Conservation (phyloP, 2,113 vertebrate species). For the Hemichromis elongatus region DNA sequence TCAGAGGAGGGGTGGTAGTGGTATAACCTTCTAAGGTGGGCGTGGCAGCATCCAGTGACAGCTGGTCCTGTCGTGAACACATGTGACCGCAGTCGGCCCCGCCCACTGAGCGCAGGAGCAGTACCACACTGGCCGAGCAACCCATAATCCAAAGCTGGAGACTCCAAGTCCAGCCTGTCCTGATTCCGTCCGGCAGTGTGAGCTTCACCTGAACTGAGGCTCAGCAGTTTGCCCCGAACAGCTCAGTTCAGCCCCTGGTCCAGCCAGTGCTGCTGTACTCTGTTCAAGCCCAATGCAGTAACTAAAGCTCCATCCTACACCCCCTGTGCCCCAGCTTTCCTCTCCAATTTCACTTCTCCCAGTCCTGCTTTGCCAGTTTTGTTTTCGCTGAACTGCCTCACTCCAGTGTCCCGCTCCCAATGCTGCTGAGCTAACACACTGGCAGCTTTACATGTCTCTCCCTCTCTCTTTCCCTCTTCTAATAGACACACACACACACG, state of each 20-base stretch:
- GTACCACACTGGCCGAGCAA: constrained; percentile 91
- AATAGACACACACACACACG: constrained; percentile 75
- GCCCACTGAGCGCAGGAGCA: constrained; percentile 90
- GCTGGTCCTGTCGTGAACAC: constrained; percentile 84
- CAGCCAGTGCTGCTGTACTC: constrained; percentile 40
- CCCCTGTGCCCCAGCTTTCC: neutral
- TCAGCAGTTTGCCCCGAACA: neutral
- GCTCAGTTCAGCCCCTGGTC: constrained; percentile 33
- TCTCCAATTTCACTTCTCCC: neutral
- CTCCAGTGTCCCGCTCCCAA: constrained; percentile 36
- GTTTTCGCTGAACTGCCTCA: constrained; percentile 18
- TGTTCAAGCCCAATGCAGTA: constrained; percentile 1
- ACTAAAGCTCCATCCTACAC: constrained; percentile 17
- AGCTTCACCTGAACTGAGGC: neutral
- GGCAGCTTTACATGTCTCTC: constrained; percentile 81
- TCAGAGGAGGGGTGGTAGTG: constrained; percentile 81
- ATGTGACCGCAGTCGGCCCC: constrained; percentile 91
- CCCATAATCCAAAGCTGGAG: constrained; percentile 84
- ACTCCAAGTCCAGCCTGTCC: neutral
- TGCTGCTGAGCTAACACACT: constrained; percentile 78
- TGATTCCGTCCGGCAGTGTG: neutral
- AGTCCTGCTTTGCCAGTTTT: neutral
- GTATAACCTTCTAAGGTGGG: constrained; percentile 84
- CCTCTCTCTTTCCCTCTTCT: constrained; percentile 14
- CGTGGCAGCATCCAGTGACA: constrained; percentile 84